phyloP scores from a whole-genome alignment of 1,140 invertebrate genomes.

The Hylaeus anthracinus region DNA sequence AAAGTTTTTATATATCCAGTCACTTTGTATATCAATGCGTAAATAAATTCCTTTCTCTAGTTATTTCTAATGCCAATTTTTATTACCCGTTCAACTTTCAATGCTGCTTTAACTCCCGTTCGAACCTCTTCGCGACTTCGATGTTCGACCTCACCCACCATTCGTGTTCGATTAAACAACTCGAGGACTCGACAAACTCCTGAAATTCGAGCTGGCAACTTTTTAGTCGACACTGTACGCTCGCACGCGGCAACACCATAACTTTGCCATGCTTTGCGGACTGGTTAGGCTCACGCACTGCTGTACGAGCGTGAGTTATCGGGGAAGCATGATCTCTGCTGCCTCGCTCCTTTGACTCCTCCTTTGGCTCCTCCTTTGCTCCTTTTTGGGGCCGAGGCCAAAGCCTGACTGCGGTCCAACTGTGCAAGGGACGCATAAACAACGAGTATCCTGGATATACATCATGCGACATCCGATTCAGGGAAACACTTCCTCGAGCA shows the following conservation, averaged over 20 bases:
- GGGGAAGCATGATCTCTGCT: slow-evolving; percentile 74
- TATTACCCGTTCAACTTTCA: too few relatives aligned
- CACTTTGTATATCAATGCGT: too few relatives aligned
- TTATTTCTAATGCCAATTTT: too few relatives aligned
- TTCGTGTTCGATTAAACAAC: not conserved
- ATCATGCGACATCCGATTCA: not conserved
- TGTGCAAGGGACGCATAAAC: slow-evolving; percentile 73
- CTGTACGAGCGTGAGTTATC: slow-evolving; percentile 73
- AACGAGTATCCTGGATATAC: slow-evolving; percentile 55
- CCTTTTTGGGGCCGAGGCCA: slow-evolving; percentile 67
- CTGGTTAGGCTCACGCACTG: slow-evolving; percentile 74
- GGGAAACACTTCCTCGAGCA: too few relatives aligned
- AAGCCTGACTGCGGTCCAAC: slow-evolving; percentile 71
- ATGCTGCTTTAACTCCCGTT: not conserved
- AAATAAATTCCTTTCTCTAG: too few relatives aligned
- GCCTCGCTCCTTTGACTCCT: slow-evolving; percentile 53
- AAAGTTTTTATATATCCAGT: too few relatives aligned
- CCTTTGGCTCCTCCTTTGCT: slow-evolving; percentile 48
- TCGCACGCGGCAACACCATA: slow-evolving; percentile 46
- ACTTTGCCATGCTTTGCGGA: slow-evolving; percentile 29
- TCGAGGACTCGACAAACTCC: not conserved
- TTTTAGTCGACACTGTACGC: slow-evolving; percentile 35
- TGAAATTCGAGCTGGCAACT: not conserved
- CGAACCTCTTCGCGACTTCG: not conserved
- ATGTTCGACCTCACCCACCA: not conserved